Conservation (phyloP, 37 sponge, comb jelly and placozoan species). For the Spongilla lacustris region DNA sequence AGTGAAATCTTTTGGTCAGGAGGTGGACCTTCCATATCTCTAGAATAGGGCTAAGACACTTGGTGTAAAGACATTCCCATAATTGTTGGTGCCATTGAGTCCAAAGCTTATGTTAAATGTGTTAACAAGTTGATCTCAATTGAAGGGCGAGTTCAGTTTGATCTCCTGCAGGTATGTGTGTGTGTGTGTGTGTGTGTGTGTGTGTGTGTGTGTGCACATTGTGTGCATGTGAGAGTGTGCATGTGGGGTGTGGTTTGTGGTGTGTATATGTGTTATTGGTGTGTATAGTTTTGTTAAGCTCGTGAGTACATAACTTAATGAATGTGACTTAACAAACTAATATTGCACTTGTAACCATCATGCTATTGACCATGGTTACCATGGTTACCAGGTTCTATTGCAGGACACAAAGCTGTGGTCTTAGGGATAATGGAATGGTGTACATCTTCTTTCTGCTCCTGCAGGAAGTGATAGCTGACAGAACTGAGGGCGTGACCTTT, state of each 20-base stretch:
- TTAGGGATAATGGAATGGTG: no score
- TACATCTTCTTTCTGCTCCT: conserved; percentile 95
- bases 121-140: conserved; percentile 93
- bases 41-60: conserved; percentile 87
- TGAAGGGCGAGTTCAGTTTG: conserved; percentile 95
- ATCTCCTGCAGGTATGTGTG: conserved; percentile 86
- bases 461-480: no score
- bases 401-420: conserved; percentile 94
- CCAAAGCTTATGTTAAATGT: conserved; percentile 95
- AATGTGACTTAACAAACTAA: no score
- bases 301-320: no score
- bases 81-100: conserved; percentile 58
- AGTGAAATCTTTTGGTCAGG: conserved; percentile 83
- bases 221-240: no score
- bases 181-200: conserved; percentile 3
- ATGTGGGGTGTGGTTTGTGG: no score
- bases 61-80: conserved; percentile 74
- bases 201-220: conserved; percentile 18
- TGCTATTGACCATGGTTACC: no score
- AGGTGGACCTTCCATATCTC: conserved; percentile 94
- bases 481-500: conserved; percentile 95
- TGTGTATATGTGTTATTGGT: background rate
- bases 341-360: no score
- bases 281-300: background rate
- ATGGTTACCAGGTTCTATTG: conserved; percentile 64